Percentiles rank a stretch among this genome's conserved stretches.
Conservation (phyloP, 2,888 invertebrate species). For the Macrophya alboannulata region DNA sequence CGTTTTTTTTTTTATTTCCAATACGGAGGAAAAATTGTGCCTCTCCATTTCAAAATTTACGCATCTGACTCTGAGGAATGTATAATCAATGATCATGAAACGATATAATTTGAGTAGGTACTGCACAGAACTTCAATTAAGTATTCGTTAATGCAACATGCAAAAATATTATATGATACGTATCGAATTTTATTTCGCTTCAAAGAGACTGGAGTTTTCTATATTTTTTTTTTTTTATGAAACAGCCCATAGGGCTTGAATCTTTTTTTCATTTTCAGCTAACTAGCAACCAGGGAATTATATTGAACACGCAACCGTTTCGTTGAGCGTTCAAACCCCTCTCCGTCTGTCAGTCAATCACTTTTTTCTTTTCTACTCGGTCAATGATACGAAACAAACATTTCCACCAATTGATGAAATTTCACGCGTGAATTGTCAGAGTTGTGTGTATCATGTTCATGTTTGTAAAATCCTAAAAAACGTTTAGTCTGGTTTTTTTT, state of each 20-base stretch:
- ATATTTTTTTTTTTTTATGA: conserved; percentile 25
- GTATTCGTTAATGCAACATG: neutral
- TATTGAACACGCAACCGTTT: conserved; percentile 37
- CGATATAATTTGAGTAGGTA: neutral
- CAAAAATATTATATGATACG: neutral
- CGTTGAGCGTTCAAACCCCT: conserved; percentile 13
- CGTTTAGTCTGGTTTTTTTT: neutral
- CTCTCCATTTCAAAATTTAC: neutral
- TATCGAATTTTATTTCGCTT: conserved; percentile 11
- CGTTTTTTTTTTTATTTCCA: neutral
- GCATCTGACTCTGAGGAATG: neutral
- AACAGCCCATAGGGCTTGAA: neutral
- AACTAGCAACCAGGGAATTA: conserved; percentile 30
- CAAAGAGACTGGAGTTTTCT: neutral
- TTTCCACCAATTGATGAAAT: conserved; percentile 7
- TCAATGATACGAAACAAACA: neutral
- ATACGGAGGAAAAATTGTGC: neutral
- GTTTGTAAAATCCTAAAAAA: neutral
- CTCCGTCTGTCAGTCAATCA: conserved; percentile 32
- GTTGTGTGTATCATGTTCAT: neutral
- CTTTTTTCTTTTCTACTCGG: conserved; percentile 12
- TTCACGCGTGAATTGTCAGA: neutral
- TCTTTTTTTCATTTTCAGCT: neutral
- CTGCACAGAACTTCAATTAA: neutral
- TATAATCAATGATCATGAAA: neutral